Evolutionary conservation across 2,888 invertebrate species (phyloP), one percentile per base, ranked within the genome.

Genomic region (Nephrotoma flavescens): DNA sequence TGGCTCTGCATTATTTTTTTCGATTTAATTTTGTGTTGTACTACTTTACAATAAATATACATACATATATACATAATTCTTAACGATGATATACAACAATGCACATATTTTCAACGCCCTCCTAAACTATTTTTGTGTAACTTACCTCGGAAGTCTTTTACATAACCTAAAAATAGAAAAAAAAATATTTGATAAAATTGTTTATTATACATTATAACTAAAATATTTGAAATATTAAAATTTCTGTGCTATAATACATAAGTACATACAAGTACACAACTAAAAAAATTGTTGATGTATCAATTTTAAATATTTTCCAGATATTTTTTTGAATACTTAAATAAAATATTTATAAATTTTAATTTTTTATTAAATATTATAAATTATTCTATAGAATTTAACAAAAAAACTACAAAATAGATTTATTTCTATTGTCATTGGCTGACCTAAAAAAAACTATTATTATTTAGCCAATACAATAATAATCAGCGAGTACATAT

Each of bases 151-250:
- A 91, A 91, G 89, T 91, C 91, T 91, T 91, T 91, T 91, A 91
- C 91, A 91, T 91, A 91, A 89, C 94, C 95, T 95, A 93, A 45
- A 94, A 94, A 89, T 91, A 90, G 89, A 88, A 87, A 87, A 31
- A 71, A 71, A 71, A 6, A 52, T 19, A 57, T 71, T 71, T 31
- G 71, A 71, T 71, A 86, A 87, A 86, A 87, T 71, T 42, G 42
- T 57, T 87, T 87, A 42, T n/a, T 41, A 42, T 5, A 19, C 19
- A 19, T 19, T 19, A 42, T 15, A n/a, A 52, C 86, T 87, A 47
- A 87, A 88, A 45, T 71, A 71, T 71, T 71, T 71, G 71, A 71
- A 71, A 71, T 71, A 71, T 71, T 71, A 71, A 31, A 71, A 71
- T 71, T 31, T 31, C 31, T 31, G 19, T 71, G 12, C 31, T 31